Conservation (phyloP, 1,140 invertebrate species). For the Ruditapes philippinarum region DNA sequence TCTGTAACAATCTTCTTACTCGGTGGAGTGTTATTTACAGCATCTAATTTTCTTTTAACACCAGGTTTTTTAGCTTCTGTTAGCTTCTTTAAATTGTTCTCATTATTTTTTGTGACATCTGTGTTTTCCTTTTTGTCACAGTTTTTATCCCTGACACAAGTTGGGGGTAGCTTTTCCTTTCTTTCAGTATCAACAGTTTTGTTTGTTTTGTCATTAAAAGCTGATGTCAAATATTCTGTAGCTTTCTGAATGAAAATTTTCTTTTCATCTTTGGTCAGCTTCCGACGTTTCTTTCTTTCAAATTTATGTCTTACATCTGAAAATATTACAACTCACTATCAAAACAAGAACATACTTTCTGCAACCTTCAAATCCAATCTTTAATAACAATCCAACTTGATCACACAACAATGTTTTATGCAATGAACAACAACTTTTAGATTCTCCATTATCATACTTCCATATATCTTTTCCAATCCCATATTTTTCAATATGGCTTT, state of each 20-base stretch:
- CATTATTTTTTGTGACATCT: background rate
- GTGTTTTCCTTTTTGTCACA: background rate
- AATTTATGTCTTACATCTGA: constrained; percentile 82
- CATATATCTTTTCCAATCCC: too few relatives aligned
- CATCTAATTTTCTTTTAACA: constrained; percentile 56
- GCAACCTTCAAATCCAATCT: too few relatives aligned
- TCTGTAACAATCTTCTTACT: constrained; percentile 9
- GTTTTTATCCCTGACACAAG: background rate
- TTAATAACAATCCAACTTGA: too few relatives aligned
- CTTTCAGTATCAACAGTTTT: background rate
- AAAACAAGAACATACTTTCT: too few relatives aligned
- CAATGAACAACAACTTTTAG: too few relatives aligned
- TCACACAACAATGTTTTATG: too few relatives aligned
- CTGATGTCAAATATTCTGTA: constrained; percentile 70
- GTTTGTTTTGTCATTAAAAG: constrained; percentile 36
- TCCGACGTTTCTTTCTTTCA: constrained; percentile 79
- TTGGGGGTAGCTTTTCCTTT: background rate
- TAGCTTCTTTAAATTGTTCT: background rate
- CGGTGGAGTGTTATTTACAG: constrained; percentile 36
- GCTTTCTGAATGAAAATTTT: constrained; percentile 75
- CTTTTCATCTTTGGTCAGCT: constrained; percentile 80
- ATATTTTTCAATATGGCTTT: too few relatives aligned
- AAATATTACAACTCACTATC: constrained; percentile 14
- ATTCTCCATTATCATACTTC: too few relatives aligned
- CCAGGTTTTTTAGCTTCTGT: background rate